Evolutionary conservation across 2,113 vertebrate species (phyloP).

Genomic region (Gavialis gangeticus): DNA sequence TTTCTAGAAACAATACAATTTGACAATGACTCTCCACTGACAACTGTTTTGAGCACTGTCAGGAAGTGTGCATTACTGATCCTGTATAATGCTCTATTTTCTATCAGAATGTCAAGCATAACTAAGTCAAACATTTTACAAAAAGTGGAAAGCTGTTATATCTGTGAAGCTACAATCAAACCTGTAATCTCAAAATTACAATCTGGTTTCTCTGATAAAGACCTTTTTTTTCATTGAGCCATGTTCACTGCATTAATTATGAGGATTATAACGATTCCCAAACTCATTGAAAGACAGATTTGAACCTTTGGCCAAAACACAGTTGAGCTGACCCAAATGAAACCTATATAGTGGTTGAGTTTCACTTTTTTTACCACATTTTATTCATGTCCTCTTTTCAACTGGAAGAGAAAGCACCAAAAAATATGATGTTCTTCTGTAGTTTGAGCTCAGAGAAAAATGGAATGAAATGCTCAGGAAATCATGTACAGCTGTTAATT

Average conservation of each 20-base stretch:
- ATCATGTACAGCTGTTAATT: fast-evolving
- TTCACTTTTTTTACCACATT: not conserved
- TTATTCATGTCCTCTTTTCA: not conserved
- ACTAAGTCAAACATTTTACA: not conserved
- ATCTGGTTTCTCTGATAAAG: not conserved
- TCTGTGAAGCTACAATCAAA: not conserved
- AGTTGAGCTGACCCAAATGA: not conserved
- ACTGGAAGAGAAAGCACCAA: not conserved
- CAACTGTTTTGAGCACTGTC: not conserved
- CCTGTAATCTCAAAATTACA: not conserved
- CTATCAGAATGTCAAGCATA: not conserved
- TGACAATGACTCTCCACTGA: not conserved
- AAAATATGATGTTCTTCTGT: not conserved
- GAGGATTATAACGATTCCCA: not conserved
- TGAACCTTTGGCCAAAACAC: not conserved
- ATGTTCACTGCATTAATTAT: not conserved
- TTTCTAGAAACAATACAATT: too few species aligned
- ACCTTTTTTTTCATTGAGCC: not conserved
- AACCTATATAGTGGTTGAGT: not conserved
- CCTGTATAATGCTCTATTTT: not conserved
- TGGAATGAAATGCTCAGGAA: not conserved
- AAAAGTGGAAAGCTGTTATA: not conserved
- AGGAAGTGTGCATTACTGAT: not conserved
- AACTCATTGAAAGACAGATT: not conserved
- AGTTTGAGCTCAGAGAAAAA: not conserved